Conservation (phyloP, 2,888 invertebrate species). For the Nomada fucata region DNA sequence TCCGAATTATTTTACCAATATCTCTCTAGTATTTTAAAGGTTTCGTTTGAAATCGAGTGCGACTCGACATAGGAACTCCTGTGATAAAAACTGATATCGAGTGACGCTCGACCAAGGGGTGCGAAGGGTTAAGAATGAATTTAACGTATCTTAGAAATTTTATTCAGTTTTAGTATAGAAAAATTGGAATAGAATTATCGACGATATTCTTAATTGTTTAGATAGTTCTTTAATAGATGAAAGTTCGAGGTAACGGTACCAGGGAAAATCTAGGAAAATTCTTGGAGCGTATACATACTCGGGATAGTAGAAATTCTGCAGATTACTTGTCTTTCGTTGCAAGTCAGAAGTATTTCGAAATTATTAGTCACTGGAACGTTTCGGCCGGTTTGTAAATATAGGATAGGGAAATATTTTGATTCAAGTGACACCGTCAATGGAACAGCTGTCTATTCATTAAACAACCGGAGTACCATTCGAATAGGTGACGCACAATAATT, state of each 20-base stretch:
- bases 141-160: no score
- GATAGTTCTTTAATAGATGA: not conserved
- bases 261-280: not conserved
- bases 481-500: conserved; percentile 23
- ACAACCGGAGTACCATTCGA: conserved; percentile 5
- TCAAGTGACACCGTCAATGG: conserved; percentile 3
- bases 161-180: no score
- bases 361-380: not conserved
- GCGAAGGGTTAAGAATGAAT: no score
- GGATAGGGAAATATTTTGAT: not conserved
- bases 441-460: conserved; percentile 20
- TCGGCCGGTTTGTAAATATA: not conserved
- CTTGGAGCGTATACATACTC: not conserved
- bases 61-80: no score
- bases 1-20: no score
- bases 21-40: no score
- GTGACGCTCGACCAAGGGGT: no score
- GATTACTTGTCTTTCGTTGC: no score
- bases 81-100: no score
- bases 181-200: no score
- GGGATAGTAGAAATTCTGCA: not conserved
- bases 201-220: no score
- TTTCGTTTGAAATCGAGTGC: no score
- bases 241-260: conserved; percentile 5
- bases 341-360: not conserved